Percentiles rank a stretch among this genome's conserved stretches.
Evolutionary conservation across 2,797 vertebrate genomes (phyloP).

Genomic region (Hydrocynus forskahlii): DNA sequence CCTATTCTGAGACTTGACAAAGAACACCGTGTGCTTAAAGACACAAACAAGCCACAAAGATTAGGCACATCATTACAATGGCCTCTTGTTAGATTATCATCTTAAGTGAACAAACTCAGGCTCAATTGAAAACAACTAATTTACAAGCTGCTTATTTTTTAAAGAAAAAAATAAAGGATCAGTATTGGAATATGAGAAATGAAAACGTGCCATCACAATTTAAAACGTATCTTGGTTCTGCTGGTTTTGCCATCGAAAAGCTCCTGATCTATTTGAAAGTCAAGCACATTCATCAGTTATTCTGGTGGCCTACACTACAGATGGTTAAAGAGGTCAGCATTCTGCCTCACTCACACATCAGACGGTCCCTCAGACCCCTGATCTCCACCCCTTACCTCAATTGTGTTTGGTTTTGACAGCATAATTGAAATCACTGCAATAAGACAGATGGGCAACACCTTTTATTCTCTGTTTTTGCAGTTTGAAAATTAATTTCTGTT

Average conservation of each 20-base stretch:
- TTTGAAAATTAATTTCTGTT: neutral
- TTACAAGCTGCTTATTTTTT: no score
- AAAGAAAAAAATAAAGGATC: no score
- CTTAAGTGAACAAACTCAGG: no score
- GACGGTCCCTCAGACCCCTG: slow-evolving; percentile 3
- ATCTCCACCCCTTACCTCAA: neutral
- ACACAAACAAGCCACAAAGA: no score
- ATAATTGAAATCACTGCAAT: slow-evolving; percentile 30
- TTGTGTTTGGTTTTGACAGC: slow-evolving; percentile 21
- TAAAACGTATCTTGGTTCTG: no score
- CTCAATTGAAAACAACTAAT: no score
- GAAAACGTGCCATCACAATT: no score
- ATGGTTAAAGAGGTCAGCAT: slow-evolving; percentile 3
- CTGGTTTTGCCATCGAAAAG: neutral
- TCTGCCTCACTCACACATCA: slow-evolving; percentile 9
- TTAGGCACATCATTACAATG: no score
- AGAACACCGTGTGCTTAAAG: no score
- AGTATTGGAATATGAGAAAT: no score
- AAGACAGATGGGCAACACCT: neutral
- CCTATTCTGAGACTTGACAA: no score
- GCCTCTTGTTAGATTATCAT: no score
- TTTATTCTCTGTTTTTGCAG: neutral
- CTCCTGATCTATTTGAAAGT: neutral
- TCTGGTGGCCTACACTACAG: neutral
- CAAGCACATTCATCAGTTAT: neutral